phyloP scores from a whole-genome alignment of 2,888 invertebrate species.

The Cheilosia vernalis region DNA sequence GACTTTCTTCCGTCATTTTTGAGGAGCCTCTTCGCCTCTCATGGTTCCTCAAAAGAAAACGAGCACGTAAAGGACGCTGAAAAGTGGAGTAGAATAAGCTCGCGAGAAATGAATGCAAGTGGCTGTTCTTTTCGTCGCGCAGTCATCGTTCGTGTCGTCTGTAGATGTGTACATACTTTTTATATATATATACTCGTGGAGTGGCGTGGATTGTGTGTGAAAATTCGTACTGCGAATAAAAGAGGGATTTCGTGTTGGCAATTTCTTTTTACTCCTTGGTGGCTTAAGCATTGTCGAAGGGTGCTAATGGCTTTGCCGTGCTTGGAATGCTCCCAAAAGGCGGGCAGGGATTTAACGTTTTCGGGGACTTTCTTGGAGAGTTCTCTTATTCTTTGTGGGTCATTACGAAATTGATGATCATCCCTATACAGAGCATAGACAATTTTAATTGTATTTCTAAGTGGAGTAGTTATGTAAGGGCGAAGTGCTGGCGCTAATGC shows the following conservation, averaged over 20 bases:
- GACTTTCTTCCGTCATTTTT: constrained; percentile 10
- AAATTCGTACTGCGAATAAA: constrained; percentile 45
- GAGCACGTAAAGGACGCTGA: constrained; percentile 43
- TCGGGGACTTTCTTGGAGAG: constrained; percentile 24
- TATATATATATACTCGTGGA: constrained; percentile 7
- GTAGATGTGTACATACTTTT: constrained; percentile 18
- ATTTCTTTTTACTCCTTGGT: constrained; percentile 41
- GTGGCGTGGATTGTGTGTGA: constrained; percentile 42
- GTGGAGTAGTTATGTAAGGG: constrained; percentile 60
- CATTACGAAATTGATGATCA: constrained; percentile 72
- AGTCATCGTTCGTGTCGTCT: constrained; percentile 30
- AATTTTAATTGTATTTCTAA: constrained; percentile 73
- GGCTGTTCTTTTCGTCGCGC: constrained; percentile 39
- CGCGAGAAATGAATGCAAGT: constrained; percentile 60
- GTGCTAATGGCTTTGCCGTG: constrained; percentile 68
- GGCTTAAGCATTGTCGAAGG: constrained; percentile 62
- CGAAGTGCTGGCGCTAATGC: constrained; percentile 22
- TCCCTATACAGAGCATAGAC: constrained; percentile 53
- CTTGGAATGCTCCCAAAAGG: constrained; percentile 68
- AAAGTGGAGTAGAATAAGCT: constrained; percentile 67
- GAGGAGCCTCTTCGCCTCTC: neutral
- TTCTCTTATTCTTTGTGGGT: constrained; percentile 44
- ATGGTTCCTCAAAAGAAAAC: constrained; percentile 36
- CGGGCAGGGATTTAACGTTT: constrained; percentile 35
- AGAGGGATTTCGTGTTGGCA: constrained; percentile 51